Evolutionary conservation across 2,797 vertebrate genomes (phyloP), one percentile per base, ranked within the genome.

Genomic region (Falco cherrug): DNA sequence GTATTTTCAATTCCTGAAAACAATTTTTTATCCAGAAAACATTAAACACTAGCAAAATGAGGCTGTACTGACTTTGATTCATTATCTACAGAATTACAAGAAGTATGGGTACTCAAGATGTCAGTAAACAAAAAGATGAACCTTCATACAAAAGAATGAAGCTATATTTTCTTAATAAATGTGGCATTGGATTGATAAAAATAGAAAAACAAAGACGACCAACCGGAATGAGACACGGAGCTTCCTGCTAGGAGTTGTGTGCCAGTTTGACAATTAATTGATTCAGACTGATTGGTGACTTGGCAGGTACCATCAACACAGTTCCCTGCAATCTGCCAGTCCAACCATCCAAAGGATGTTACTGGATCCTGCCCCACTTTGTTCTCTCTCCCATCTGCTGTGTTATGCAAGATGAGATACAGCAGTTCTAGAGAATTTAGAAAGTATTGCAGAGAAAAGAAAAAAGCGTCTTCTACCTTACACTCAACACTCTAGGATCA

Each of bases 331-430:
- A 97, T 97, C 97, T 98, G 97, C 95, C 96, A 69, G 29, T 90
- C 95, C 95, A 97, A 82, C 91, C 90, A 79, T 98, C 96, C 97
- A 97, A 97, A 93, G 75, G 87, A 95, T 96, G 95, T 93, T 97
- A 94, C 93, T 93, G 90, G 95, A 97, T 88, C 88, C 94, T 95
- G 83, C 95, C 93, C 71, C 91, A 71, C 95, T 97, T 85, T 71
- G 43, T 97, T 97, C 91, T 85, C 90, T 96, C 80, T 96, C 59
- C 97, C 97, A 98, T 98, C 97, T 98, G 98, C 89, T 98, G 82
- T 60, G 86, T 93, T 97, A 97, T 96, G 93, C 95, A 95, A 97
- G 97, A 97, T 53, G 86, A 97, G 85, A 56, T 90, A 71, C 87
- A 96, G 80, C 91, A 97, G 87, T 94, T 80, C 92, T 75, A 45